Base-by-base conservation (phyloP, 2,113 vertebrate species). In the Corydoras sp. region DNA sequence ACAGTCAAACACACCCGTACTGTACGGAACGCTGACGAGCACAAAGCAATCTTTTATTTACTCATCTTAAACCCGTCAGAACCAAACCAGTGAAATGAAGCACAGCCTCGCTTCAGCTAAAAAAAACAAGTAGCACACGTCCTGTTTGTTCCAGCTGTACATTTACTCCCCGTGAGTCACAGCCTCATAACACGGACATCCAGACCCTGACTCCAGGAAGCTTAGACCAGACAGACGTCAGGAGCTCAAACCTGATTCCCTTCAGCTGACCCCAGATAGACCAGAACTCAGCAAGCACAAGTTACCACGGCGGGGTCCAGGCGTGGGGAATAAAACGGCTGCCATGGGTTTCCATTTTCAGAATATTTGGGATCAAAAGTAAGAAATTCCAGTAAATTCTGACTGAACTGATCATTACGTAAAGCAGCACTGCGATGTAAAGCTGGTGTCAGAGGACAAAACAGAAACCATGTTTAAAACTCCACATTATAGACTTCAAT, bases 201-300 rank as follows among this genome's bases (percentile, higher is more conserved):
- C 58, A 68, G 62, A 67, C 43, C 58, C 58, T 48, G 3, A 73
- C 10, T 5, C 43, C 72, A n/a, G 58, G 65, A 68, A 61, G 64
- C 58, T 62, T 65, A 10, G 62, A 53, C 48, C 2, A 60, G 13
- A 53, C 48, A 53, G 56, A 13, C 50, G 55, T 18, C 24, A n/a
- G 15, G 51, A 58, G 35, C 51, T 71, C 35, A 55, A 5, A 63
- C 55, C 51, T 14, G n/a, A 64, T 24, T 56, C 15, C n/a, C 18
- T 58, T 72, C 63, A 64, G 31, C 62, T 29, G 61, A 64, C 64
- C 69, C 24, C n/a, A 31, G 35, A 43, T 2, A 43, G 7, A 43
- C 2, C 18, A 24, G 18, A 1, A 43, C 4, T 43, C 35, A 0
- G 1, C 35, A 43, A 43, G 35, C 35, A 43, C 35, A 4, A 8